Conservation (phyloP, 2,888 invertebrate species). For the Caenorhabditis parvicauda region DNA sequence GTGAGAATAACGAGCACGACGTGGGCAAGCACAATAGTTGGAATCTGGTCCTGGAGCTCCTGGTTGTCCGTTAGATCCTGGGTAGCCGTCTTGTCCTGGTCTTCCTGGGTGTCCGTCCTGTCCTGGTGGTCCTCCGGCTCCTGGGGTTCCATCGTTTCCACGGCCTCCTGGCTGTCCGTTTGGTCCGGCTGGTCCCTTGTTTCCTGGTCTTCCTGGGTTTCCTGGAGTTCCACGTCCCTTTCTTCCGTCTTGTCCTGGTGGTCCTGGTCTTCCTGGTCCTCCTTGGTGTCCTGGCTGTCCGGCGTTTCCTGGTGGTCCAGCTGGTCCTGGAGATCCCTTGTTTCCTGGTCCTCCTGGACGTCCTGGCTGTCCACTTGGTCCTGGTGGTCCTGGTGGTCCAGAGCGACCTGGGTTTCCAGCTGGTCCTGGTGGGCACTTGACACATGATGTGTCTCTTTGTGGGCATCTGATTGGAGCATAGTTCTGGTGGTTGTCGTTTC, state of each 20-base stretch:
- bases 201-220: constrained; percentile 19
- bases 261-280: constrained; percentile 22
- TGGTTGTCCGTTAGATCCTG: constrained; percentile 7
- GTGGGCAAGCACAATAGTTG: constrained; percentile 25
- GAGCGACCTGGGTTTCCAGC: constrained; percentile 17
- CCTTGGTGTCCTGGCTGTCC: constrained; percentile 39
- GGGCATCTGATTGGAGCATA: constrained; percentile 32
- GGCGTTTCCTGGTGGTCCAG: constrained; percentile 34
- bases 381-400: constrained; percentile 15
- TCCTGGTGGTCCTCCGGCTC: constrained; percentile 27
- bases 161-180: constrained; percentile 23
- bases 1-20: too few relatives aligned
- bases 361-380: constrained; percentile 20
- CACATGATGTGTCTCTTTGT: constrained; percentile 19
- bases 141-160: constrained; percentile 29
- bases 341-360: constrained; percentile 18
- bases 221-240: constrained; percentile 14
- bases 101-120: constrained; percentile 19
- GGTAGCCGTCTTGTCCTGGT: constrained; percentile 11
- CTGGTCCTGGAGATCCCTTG: constrained; percentile 26
- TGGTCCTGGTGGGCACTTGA: constrained; percentile 29
- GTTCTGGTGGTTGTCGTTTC: constrained; percentile 20
- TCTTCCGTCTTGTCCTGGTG: constrained; percentile 10
- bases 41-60: constrained; percentile 23
- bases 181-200: constrained; percentile 25